phyloP scores from a whole-genome alignment of 2,888 invertebrate species.

The Cyclophora punctaria region DNA sequence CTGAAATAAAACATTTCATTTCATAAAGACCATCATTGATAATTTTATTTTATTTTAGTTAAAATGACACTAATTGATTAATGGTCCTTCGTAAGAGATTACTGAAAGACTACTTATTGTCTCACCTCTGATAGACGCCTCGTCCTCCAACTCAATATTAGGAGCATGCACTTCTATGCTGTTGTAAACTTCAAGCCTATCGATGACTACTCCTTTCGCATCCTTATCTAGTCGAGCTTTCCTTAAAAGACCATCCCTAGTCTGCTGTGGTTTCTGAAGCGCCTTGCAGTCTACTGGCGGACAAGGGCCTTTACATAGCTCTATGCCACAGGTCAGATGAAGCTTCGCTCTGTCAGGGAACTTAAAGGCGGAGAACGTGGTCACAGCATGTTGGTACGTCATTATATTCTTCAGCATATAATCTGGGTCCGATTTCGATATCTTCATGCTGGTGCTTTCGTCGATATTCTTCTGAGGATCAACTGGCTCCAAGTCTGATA shows the following conservation, averaged over 20 bases:
- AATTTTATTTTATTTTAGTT: not conserved
- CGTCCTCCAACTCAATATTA: slow-evolving; percentile 82
- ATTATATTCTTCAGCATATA: slow-evolving; percentile 62
- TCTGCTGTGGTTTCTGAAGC: slow-evolving; percentile 59
- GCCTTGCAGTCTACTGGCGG: slow-evolving; percentile 74
- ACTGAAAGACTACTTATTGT: not conserved
- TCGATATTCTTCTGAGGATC: slow-evolving; percentile 47
- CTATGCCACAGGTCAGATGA: slow-evolving; percentile 84
- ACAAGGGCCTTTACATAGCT: slow-evolving; percentile 83
- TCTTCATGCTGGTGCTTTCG: slow-evolving; percentile 41
- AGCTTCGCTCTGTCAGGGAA: slow-evolving; percentile 86
- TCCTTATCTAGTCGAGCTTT: slow-evolving; percentile 68
- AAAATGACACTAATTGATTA: too few relatives aligned
- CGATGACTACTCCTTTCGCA: slow-evolving; percentile 75
- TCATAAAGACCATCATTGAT: not conserved
- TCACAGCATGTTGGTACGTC: slow-evolving; percentile 68
- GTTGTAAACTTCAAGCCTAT: slow-evolving; percentile 84
- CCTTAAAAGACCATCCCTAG: slow-evolving; percentile 59
- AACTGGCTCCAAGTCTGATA: slow-evolving; percentile 48
- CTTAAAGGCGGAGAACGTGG: slow-evolving; percentile 87
- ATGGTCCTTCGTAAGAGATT: too few relatives aligned
- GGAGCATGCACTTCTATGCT: slow-evolving; percentile 87
- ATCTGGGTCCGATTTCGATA: slow-evolving; percentile 50
- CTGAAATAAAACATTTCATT: slow-evolving; percentile 30
- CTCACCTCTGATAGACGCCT: slow-evolving; percentile 68